These are phyloP conservation scores for Atethmia centrago DNA, from an alignment of 2,888 invertebrate genomes.

Conservation along the genomic window DNA sequence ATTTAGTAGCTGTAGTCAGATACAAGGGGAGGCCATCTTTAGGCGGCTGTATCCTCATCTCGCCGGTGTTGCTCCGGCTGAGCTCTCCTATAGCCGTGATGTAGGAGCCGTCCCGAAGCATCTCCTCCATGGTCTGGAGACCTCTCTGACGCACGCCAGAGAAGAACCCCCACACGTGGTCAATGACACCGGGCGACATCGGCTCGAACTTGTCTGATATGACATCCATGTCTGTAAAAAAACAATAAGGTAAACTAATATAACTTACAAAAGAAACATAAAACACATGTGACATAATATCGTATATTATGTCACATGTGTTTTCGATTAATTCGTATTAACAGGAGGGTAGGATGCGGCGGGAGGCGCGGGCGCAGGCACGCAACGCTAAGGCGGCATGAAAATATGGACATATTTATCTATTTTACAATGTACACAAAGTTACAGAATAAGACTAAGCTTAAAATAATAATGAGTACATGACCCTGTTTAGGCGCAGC, in stretches of 20 bases:
- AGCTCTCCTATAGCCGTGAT: slow-evolving; percentile 95
- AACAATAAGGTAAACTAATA: neutral
- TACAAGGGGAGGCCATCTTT: slow-evolving; percentile 93
- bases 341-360: too few relatives aligned
- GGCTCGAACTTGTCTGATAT: slow-evolving; percentile 96
- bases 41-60: slow-evolving; percentile 94
- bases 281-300: too few relatives aligned
- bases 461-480: too few relatives aligned
- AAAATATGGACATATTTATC: too few relatives aligned
- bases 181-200: slow-evolving; percentile 93
- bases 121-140: slow-evolving; percentile 96
- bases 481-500: too few relatives aligned
- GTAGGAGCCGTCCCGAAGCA: slow-evolving; percentile 95
- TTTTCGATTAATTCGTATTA: too few relatives aligned
- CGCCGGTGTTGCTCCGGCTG: slow-evolving; percentile 91
- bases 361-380: too few relatives aligned
- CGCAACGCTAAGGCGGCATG: too few relatives aligned
- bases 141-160: slow-evolving; percentile 96
- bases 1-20: slow-evolving; percentile 94
- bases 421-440: too few relatives aligned
- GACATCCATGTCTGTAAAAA: slow-evolving; percentile 92
- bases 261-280: too few relatives aligned
- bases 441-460: too few relatives aligned
- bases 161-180: slow-evolving; percentile 96
- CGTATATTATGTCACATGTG: too few relatives aligned